A percentile compares a stretch with the other conserved stretches of the same genome.
Conservation (phyloP, 2,113 vertebrate genomes). For the Dicrurus megarhynchus region DNA sequence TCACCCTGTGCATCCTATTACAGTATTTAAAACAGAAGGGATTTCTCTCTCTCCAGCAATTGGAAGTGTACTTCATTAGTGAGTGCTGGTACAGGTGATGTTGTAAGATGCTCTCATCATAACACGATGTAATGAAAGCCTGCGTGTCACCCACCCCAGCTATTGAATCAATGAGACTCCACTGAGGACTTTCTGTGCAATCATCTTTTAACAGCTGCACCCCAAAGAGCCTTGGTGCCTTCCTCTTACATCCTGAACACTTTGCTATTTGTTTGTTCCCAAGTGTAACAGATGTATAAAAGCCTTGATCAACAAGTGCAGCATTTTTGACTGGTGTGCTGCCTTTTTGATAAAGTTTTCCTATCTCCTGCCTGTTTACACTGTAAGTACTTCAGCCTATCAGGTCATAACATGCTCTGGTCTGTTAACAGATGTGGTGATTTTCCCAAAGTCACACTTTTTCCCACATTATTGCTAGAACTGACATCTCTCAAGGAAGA, state of each 20-base stretch:
- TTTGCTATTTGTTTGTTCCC: background rate
- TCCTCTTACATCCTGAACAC: background rate
- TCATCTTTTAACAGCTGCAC: background rate
- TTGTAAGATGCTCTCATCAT: background rate
- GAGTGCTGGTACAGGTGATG: background rate
- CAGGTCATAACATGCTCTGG: background rate
- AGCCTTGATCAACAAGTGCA: fast-evolving
- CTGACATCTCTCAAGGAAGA: background rate
- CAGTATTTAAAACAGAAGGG: background rate
- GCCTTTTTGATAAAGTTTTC: background rate
- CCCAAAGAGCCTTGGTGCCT: background rate
- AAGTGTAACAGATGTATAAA: background rate
- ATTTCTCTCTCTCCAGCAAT: background rate
- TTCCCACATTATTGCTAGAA: background rate
- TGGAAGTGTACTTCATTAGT: background rate
- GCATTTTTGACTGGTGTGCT: background rate
- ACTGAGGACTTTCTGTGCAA: background rate
- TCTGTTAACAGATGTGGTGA: background rate
- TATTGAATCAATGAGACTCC: fast-evolving
- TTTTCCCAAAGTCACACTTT: background rate
- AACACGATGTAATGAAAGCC: background rate
- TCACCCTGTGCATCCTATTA: background rate
- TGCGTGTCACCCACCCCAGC: background rate
- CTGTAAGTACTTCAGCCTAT: background rate
- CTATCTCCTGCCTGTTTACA: background rate